Percentiles rank a stretch among this genome's conserved stretches.
Conservation (phyloP, 2,888 invertebrate species). For the Athetis lepigone region DNA sequence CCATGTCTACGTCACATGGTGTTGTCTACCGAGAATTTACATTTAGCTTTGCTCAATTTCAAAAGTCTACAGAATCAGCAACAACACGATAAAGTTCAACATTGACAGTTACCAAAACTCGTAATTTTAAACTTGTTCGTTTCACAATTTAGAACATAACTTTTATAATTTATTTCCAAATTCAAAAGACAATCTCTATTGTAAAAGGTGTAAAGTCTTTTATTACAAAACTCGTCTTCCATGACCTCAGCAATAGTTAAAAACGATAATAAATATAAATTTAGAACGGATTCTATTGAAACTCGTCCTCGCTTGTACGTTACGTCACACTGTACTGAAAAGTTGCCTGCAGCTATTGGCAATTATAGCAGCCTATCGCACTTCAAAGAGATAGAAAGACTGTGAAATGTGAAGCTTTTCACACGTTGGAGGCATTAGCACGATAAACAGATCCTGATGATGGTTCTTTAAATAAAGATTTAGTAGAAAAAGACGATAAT, state of each 20-base stretch:
- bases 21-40: not conserved
- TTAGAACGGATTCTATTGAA: constrained; percentile 28
- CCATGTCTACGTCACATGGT: not conserved
- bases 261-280: constrained; percentile 45
- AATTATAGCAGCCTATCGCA: constrained; percentile 84
- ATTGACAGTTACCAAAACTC: too few species aligned
- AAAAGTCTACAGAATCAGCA: not conserved
- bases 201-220: constrained; percentile 22
- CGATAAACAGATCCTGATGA: constrained; percentile 67
- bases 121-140: too few species aligned
- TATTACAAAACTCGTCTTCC: constrained; percentile 20
- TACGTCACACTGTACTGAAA: constrained; percentile 59
- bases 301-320: constrained; percentile 52
- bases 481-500: not conserved
- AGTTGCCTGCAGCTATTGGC: constrained; percentile 85
- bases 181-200: constrained; percentile 17
- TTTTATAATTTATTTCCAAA: too few species aligned
- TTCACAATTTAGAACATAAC: too few species aligned
- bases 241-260: constrained; percentile 26
- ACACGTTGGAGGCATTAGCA: constrained; percentile 65
- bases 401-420: constrained; percentile 73
- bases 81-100: too few species aligned
- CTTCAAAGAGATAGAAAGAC: constrained; percentile 81
- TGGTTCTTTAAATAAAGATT: constrained; percentile 7
- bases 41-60: constrained; percentile 1